phyloP scores from a whole-genome alignment of 2,113 vertebrate species.

The Oophaga pumilio region DNA sequence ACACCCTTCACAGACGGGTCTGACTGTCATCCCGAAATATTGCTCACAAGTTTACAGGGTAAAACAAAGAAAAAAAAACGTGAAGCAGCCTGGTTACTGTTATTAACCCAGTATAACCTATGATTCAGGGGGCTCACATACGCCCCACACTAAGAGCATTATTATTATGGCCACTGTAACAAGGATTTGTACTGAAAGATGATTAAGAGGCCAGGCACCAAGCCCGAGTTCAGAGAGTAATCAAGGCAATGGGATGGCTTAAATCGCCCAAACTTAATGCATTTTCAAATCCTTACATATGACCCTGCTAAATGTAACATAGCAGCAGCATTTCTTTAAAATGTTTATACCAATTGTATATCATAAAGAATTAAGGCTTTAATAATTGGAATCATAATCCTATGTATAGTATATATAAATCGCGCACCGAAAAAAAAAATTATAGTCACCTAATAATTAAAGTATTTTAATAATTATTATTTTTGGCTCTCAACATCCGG shows the following conservation, averaged over 20 bases:
- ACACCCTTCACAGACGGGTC: too few species aligned
- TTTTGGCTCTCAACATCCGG: not conserved
- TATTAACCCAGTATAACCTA: conserved; percentile 3
- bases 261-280: not conserved
- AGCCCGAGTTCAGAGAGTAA: not conserved
- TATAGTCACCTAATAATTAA: not conserved
- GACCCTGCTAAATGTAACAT: not conserved
- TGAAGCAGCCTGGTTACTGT: not conserved
- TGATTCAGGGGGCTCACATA: not conserved
- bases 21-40: too few species aligned
- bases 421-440: not conserved
- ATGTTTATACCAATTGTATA: not conserved
- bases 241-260: not conserved
- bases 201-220: not conserved
- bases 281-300: conserved; percentile 3
- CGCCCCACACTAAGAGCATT: not conserved
- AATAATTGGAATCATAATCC: not conserved
- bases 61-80: not conserved
- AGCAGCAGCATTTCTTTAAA: not conserved
- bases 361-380: not conserved
- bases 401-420: not conserved
- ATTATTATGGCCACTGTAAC: not conserved
- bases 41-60: not conserved
- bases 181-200: conserved; percentile 26
- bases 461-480: not conserved